Base-by-base conservation (phyloP, 2,888 invertebrate species). In the Phoenoteleia sp. region DNA sequence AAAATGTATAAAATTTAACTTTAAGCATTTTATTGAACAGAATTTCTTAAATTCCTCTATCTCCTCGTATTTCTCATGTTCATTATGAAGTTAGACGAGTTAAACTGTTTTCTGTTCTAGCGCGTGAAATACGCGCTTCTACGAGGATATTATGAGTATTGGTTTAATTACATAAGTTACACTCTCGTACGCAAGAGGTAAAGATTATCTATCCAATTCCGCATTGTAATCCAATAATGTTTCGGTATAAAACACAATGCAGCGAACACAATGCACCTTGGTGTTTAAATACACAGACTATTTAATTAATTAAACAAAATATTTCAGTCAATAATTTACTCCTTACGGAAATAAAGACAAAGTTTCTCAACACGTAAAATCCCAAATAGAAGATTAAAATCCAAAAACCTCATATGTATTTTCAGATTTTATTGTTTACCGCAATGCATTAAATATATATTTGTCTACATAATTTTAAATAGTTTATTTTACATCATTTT, bases 181-280 rank as follows among this genome's bases (percentile, higher is more conserved):
- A 80, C 64, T 66, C 74, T 15, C 69, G 86, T 49, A 52, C 74
- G 72, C 85, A 86, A 84, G 86, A 80, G 84, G 66, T 86, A 87
- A 87, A 87, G 87, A 87, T 87, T 87, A 87, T 87, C 87, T 87
- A 84, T 85, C 86, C 86, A 67, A 84, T 84, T 87, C 84, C 85
- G 75, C 82, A 86, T 86, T 81, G 85, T 86, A 87, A 87, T 87
- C 85, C 86, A 87, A 87, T 87, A 85, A 86, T 81, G 85, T 86
- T 80, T 82, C 83, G 79, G 66, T 81, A 81, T 85, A 85, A 85
- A 84, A 81, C 86, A 74, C 39, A 36, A 42, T 36, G 58, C 33
- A 49, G 27, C 25, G 58, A 54, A 45, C 79, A 67, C 49, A 64
- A 60, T 75, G 64, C 58, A 36, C 62, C 76, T 67, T 72, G 81